Evolutionary conservation across 2,113 vertebrate genomes (phyloP).

Genomic region (Oncorhynchus mykiss): DNA sequence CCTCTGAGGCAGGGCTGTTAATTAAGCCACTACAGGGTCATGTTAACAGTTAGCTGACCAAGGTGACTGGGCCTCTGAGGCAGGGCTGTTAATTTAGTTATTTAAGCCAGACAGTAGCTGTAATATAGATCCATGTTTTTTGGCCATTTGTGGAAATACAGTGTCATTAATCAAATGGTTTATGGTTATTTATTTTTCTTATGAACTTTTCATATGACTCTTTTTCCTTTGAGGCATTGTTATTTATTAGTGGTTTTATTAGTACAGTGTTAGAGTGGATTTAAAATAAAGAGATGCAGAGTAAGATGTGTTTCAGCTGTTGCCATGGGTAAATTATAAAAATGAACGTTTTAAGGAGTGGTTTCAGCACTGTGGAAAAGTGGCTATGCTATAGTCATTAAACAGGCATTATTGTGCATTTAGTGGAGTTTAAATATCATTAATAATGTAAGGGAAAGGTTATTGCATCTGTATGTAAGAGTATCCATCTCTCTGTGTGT

Average conservation of each 20-base stretch:
- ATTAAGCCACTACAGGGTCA: no score
- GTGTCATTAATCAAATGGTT: slow-evolving; percentile 3
- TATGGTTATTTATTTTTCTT: not conserved
- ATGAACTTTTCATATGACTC: not conserved
- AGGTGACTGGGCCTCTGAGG: no score
- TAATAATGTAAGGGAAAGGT: slow-evolving; percentile 16
- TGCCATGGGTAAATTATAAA: slow-evolving; percentile 41
- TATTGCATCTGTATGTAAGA: not conserved
- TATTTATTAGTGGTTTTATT: slow-evolving; percentile 22
- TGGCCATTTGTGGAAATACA: not conserved
- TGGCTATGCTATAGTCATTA: not conserved
- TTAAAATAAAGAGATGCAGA: slow-evolving; percentile 15
- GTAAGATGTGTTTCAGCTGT: slow-evolving; percentile 29
- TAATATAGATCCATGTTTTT: not conserved
- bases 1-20: no score
- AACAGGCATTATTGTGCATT: slow-evolving; percentile 41
- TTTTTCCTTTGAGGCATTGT: slow-evolving; percentile 4
- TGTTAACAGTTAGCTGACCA: no score
- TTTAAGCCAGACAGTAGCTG: not conserved
- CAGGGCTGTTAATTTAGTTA: no score
- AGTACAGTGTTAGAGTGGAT: slow-evolving; percentile 26
- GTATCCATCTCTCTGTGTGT: not conserved
- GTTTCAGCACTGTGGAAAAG: not conserved
- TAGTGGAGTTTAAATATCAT: slow-evolving; percentile 27
- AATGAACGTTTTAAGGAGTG: slow-evolving; percentile 36